Evolutionary conservation across 2,113 vertebrate species (phyloP).

Genomic region (Saccopteryx leptura): DNA sequence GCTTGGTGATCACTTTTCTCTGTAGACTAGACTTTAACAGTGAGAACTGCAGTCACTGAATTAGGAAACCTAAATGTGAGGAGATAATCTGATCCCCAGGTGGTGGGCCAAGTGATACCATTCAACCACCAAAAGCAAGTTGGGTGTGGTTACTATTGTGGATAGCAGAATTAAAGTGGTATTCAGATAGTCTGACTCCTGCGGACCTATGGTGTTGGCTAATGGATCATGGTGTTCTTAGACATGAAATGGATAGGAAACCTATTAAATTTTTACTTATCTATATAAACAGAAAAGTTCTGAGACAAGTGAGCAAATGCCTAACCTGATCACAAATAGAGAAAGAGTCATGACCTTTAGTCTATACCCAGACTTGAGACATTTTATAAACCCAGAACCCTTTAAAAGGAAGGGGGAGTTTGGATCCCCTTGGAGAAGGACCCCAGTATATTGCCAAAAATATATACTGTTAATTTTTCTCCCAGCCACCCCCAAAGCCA

Average conservation of each 20-base stretch:
- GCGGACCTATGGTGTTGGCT: neutral
- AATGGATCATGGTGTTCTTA: neutral
- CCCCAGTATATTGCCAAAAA: neutral
- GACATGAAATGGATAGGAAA: neutral
- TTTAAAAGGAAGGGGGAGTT: neutral
- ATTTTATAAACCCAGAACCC: neutral
- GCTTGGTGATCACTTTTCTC: neutral
- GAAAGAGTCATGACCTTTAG: neutral
- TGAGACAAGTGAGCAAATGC: neutral
- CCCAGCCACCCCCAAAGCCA: neutral
- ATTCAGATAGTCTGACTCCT: neutral
- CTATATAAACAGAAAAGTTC: neutral
- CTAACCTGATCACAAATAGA: neutral
- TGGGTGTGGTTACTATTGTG: neutral
- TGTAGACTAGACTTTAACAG: neutral
- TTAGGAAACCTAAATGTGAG: neutral
- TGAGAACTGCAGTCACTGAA: neutral
- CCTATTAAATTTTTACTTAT: conserved; percentile 5
- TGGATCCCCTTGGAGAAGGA: neutral
- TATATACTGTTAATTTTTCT: neutral
- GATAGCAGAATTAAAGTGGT: neutral
- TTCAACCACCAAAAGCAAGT: neutral
- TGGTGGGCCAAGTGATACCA: neutral
- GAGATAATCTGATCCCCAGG: neutral
- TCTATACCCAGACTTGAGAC: neutral